phyloP scores from a whole-genome alignment of 1,140 invertebrate genomes.

The Drosophila santomea region DNA sequence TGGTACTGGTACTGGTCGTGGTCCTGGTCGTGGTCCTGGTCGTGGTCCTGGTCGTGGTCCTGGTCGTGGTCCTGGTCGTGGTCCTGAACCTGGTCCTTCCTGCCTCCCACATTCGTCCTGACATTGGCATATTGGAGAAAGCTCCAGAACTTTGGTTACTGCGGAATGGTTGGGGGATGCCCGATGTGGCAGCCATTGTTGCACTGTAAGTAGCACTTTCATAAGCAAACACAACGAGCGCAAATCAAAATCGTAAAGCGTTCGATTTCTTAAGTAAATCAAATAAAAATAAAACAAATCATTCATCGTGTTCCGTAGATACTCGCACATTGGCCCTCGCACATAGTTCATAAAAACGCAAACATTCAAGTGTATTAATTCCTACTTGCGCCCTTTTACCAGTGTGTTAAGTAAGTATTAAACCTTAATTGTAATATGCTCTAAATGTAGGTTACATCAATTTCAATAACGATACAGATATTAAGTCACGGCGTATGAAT shows the following conservation, averaged over 20 bases:
- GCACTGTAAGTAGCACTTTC: slow-evolving; percentile 54
- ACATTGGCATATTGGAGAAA: slow-evolving; percentile 6
- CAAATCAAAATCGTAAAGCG: slow-evolving; percentile 53
- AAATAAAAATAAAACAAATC: slow-evolving; percentile 56
- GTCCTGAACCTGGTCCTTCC: background rate
- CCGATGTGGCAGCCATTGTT: slow-evolving; percentile 29
- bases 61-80: too few species aligned
- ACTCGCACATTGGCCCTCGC: background rate
- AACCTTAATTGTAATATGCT: too few species aligned
- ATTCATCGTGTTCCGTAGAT: slow-evolving; percentile 7
- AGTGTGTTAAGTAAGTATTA: too few species aligned
- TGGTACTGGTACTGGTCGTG: background rate
- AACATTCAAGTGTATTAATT: too few species aligned
- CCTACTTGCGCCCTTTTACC: too few species aligned
- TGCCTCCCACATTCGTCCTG: background rate
- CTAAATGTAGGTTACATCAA: too few species aligned
- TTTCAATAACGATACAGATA: too few species aligned
- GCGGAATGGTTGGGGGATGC: slow-evolving; percentile 2
- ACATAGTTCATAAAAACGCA: too few species aligned
- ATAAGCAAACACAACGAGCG: slow-evolving; percentile 54
- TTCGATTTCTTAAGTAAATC: slow-evolving; percentile 53
- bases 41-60: too few species aligned
- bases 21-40: background rate
- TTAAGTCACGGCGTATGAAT: too few species aligned
- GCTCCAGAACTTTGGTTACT: slow-evolving; percentile 5